Percentiles rank a stretch among this genome's conserved stretches.
These are phyloP conservation scores for Aselliscus stoliczkanus DNA, from an alignment of 2,797 vertebrate species.

Conservation along the genomic window DNA sequence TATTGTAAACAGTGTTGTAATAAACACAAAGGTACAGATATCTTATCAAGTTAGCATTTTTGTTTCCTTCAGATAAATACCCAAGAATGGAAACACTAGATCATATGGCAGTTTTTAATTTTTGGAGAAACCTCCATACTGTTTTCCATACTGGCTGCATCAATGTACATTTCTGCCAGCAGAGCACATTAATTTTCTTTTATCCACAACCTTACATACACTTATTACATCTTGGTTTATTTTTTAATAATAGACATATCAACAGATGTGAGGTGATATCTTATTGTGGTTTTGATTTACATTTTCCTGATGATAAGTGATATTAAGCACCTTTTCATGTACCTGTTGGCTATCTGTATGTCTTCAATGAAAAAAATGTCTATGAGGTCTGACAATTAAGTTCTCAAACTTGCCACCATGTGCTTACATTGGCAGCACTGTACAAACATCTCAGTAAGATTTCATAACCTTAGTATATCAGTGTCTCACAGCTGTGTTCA, in stretches of 20 bases:
- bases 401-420: too few relatives aligned
- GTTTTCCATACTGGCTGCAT: neutral
- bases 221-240: neutral
- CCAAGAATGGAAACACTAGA: neutral
- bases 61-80: neutral
- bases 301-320: neutral
- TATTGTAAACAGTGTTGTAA: neutral
- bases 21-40: neutral
- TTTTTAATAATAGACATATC: neutral
- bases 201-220: neutral
- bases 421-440: too few relatives aligned
- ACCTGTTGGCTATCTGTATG: neutral
- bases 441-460: too few relatives aligned
- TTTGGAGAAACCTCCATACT: neutral
- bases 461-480: too few relatives aligned
- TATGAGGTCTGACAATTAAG: neutral
- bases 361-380: neutral
- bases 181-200: neutral
- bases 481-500: too few relatives aligned
- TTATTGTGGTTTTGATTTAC: neutral
- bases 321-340: neutral
- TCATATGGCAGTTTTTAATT: neutral
- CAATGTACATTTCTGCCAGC: neutral
- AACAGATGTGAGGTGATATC: neutral
- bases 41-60: neutral